Evolutionary conservation across 2,113 vertebrate species (phyloP), one percentile per base, ranked within the genome.

Genomic region (Trochalopteron elliotii): DNA sequence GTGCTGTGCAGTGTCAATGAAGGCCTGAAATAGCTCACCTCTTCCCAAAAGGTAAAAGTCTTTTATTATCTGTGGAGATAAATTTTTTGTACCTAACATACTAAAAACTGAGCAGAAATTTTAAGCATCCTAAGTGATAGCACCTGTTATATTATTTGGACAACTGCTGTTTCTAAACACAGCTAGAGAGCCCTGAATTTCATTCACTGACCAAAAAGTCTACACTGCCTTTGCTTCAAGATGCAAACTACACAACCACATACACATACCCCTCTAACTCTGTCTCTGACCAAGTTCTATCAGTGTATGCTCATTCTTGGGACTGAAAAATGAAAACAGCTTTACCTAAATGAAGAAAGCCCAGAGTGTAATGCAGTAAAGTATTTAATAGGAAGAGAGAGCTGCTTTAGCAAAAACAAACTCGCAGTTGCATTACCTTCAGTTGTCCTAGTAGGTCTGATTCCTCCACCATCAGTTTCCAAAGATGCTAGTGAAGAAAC

Each of bases 401-500:
- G 15, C 39, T 79, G 49, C 52, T 75, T 79, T 52, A 63, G 79
- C 83, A 69, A 80, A 79, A 93, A 47, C 21, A 82, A 87, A 37
- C 37, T 76, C 82, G 47, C n/a, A 40, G 24, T 56, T 71, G 27
- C 83, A 74, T 94, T 98, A 99, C 99, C 99, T 99, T 99, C 35
- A 99, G 98, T 91, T 99, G 99, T 44, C 99, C 99, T 24, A 99
- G 97, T 81, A 99, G 98, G 91, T 99, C 99, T 0, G 99, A 98
- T 94, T 99, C 99, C 77, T 99, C 99, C 71, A 99, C 99, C 99
- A 99, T 99, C 94, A 99, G 94, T 65, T 99, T 99, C 99, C 99
- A 99, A 44, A 99, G 98, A 89, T 99, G 99, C 99, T 99, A 91
- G 75, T 30, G 77, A 94, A 35, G 69, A 94, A 87, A 97, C 22